A percentile compares a stretch with the other conserved stretches of the same genome.
phyloP scores from a whole-genome alignment of 2,797 vertebrate species.

The Karalla daura region DNA sequence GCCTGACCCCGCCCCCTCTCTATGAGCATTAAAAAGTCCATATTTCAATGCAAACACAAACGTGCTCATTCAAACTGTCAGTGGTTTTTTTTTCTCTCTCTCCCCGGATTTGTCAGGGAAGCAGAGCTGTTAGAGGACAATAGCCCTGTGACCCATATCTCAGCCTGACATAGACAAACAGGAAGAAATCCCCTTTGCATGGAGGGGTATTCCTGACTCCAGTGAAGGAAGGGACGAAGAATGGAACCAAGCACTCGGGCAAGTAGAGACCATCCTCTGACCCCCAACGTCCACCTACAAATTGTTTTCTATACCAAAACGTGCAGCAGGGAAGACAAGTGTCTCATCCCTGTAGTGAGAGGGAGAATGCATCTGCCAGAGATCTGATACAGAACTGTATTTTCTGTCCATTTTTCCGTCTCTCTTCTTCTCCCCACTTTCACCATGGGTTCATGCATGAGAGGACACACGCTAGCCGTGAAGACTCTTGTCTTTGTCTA shows the following conservation, averaged over 20 bases:
- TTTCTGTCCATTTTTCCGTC: neutral
- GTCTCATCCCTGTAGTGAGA: neutral
- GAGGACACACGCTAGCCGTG: neutral
- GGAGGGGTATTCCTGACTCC: constrained; percentile 56
- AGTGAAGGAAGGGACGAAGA: constrained; percentile 44
- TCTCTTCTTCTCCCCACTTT: constrained; percentile 39
- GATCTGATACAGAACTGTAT: neutral
- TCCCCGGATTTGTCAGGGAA: constrained; percentile 30
- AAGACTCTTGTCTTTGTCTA: neutral
- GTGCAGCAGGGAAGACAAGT: neutral
- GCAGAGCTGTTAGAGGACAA: constrained; percentile 55
- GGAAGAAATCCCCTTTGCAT: constrained; percentile 65
- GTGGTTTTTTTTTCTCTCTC: constrained; percentile 22
- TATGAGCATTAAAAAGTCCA: constrained; percentile 29
- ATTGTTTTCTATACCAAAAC: constrained; percentile 14
- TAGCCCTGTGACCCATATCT: constrained; percentile 60
- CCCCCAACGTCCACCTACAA: constrained; percentile 36
- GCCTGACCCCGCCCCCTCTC: constrained; percentile 35
- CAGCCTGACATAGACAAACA: constrained; percentile 67
- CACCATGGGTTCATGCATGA: constrained; percentile 20
- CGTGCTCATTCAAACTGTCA: constrained; percentile 47
- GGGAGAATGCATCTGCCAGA: neutral
- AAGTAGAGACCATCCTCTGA: constrained; percentile 6
- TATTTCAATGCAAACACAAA: constrained; percentile 51
- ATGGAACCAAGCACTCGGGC: constrained; percentile 1